Percentiles rank a stretch among this genome's conserved stretches.
phyloP scores from a whole-genome alignment of 2,888 invertebrate species.

The Disparrhopalites patrizii region DNA sequence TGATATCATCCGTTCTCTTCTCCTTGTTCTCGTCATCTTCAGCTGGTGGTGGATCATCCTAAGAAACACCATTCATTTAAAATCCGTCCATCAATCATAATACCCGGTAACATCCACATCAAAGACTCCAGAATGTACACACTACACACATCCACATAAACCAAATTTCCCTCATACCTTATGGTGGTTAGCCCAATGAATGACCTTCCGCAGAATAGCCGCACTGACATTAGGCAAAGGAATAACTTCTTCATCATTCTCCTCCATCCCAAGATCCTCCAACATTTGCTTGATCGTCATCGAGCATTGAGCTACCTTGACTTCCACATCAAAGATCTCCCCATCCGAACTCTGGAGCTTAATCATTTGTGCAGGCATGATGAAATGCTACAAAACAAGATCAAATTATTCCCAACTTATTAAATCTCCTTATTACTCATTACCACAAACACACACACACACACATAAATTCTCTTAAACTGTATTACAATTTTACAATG shows the following conservation, averaged over 20 bases:
- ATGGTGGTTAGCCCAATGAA: conserved; percentile 89
- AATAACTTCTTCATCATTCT: conserved; percentile 89
- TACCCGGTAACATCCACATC: too few relatives aligned
- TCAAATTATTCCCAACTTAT: neutral
- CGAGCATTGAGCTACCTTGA: conserved; percentile 95
- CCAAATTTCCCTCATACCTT: too few relatives aligned
- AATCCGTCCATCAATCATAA: too few relatives aligned
- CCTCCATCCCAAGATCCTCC: conserved; percentile 77
- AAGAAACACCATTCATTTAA: too few relatives aligned
- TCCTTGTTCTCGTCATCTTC: conserved; percentile 98
- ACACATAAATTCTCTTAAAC: too few relatives aligned
- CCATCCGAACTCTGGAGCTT: conserved; percentile 93
- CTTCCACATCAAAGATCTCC: conserved; percentile 92
- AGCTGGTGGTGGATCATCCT: conserved; percentile 87
- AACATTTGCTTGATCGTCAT: conserved; percentile 98
- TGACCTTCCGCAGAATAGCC: conserved; percentile 87
- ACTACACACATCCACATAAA: too few relatives aligned
- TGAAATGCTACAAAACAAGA: neutral
- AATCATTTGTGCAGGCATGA: conserved; percentile 64
- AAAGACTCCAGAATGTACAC: too few relatives aligned
- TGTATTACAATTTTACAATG: too few relatives aligned
- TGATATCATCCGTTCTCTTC: conserved; percentile 98
- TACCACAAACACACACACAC: too few relatives aligned
- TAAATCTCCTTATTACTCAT: neutral
- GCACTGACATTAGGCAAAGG: conserved; percentile 97